These are phyloP conservation scores for Bostrychus sinensis DNA, from an alignment of 2,113 vertebrate species.

Conservation along the genomic window DNA sequence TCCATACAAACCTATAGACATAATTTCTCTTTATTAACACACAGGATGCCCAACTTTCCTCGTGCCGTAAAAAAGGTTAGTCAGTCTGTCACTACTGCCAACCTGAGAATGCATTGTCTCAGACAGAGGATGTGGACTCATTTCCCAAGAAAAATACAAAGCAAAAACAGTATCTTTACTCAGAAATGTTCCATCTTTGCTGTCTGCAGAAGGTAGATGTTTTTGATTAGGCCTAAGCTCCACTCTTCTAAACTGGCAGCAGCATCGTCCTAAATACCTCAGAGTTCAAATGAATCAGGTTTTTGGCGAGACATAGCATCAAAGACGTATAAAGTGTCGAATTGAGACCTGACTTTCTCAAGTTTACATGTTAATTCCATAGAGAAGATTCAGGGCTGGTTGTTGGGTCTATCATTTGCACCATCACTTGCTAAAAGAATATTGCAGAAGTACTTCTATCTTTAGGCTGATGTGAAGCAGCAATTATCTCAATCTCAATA, in stretches of 20 bases:
- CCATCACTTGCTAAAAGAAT: no score
- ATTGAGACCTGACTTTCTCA: not conserved
- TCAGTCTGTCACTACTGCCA: slow-evolving; percentile 5
- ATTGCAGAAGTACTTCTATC: no score
- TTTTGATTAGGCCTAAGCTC: not conserved
- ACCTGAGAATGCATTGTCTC: slow-evolving; percentile 34
- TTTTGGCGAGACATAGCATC: not conserved
- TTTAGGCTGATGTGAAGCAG: no score
- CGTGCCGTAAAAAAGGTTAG: slow-evolving; percentile 30
- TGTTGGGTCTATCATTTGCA: not conserved
- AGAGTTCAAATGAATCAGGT: not conserved
- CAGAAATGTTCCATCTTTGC: not conserved
- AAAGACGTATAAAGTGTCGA: not conserved
- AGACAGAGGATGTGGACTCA: slow-evolving; percentile 34
- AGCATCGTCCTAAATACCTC: not conserved
- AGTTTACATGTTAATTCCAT: not conserved
- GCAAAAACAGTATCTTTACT: not conserved
- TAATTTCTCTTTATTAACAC: not conserved
- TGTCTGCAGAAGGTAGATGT: not conserved
- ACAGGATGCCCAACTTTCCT: slow-evolving; percentile 39
- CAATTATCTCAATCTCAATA: no score
- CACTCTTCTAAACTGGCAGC: not conserved
- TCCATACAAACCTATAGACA: not conserved
- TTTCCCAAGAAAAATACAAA: slow-evolving; percentile 28
- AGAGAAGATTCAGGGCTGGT: not conserved